A percentile compares a stretch with the other conserved stretches of the same genome.
These are phyloP conservation scores for Drosophila micromelanica DNA, from an alignment of 1,140 invertebrate species.

Conservation along the genomic window DNA sequence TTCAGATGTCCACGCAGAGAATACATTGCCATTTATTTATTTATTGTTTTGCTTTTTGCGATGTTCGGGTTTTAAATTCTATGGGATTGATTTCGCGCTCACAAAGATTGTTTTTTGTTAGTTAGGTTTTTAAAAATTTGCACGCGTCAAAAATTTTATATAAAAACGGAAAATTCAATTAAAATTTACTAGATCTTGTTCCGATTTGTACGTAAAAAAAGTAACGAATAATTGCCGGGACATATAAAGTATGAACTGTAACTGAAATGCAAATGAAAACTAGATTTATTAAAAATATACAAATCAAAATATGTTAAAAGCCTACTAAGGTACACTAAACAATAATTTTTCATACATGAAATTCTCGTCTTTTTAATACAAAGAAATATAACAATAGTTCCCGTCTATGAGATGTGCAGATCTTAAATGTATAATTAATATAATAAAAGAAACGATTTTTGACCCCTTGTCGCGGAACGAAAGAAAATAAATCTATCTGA, in stretches of 20 bases:
- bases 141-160: neutral
- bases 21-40: neutral
- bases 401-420: no score
- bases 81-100: neutral
- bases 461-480: no score
- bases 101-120: neutral
- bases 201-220: conserved; percentile 15
- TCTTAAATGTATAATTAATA: no score
- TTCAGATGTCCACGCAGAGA: conserved; percentile 9
- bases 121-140: neutral
- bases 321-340: neutral
- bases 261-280: conserved; percentile 20
- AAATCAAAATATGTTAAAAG: neutral
- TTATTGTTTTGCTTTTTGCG: neutral
- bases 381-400: no score
- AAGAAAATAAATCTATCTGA: no score
- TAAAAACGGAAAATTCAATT: neutral
- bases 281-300: neutral
- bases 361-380: no score
- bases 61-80: neutral
- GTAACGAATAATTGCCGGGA: conserved; percentile 9
- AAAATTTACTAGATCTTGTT: conserved; percentile 10
- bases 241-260: conserved; percentile 1
- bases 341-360: no score
- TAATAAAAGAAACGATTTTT: no score